Evolutionary conservation across 2,113 vertebrate genomes (phyloP).

Genomic region (Colistium nudipinnis): DNA sequence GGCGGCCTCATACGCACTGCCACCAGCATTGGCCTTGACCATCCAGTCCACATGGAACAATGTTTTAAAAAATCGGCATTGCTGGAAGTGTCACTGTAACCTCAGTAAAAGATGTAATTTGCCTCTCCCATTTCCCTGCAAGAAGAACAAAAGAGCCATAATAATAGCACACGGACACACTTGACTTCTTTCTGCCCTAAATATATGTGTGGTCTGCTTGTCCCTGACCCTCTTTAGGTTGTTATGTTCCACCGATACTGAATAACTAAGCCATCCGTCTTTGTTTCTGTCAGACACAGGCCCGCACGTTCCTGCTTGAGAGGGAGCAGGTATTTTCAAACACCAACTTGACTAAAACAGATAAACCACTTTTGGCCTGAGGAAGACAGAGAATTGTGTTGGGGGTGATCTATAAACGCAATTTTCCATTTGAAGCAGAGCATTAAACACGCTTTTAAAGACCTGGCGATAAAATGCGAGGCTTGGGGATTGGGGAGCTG

Average conservation of each 20-base stretch:
- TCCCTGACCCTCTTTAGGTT: conserved; percentile 35
- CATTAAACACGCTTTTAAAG: conserved; percentile 72
- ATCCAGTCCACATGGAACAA: not conserved
- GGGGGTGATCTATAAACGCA: conserved; percentile 65
- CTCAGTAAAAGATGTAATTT: not conserved
- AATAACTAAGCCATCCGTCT: conserved; percentile 30
- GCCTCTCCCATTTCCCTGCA: not conserved
- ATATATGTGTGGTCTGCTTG: conserved; percentile 30
- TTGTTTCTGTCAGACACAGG: not conserved
- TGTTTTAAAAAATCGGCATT: not conserved
- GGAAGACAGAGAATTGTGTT: conserved; percentile 47
- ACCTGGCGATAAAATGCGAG: conserved; percentile 59
- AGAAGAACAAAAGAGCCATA: not conserved
- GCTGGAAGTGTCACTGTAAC: not conserved
- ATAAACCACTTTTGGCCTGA: conserved; percentile 38
- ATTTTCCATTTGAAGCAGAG: conserved; percentile 63
- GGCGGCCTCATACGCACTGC: not conserved
- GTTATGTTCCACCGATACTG: not conserved
- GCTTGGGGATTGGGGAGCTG: conserved; percentile 57
- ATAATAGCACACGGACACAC: not conserved
- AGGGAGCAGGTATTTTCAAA: conserved; percentile 1
- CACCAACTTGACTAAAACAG: conserved; percentile 47
- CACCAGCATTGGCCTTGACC: not conserved
- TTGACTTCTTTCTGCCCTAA: conserved; percentile 14
- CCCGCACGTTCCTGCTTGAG: not conserved